Base-by-base conservation (phyloP, 2,888 invertebrate genomes). In the Sarcophaga subvicina region DNA sequence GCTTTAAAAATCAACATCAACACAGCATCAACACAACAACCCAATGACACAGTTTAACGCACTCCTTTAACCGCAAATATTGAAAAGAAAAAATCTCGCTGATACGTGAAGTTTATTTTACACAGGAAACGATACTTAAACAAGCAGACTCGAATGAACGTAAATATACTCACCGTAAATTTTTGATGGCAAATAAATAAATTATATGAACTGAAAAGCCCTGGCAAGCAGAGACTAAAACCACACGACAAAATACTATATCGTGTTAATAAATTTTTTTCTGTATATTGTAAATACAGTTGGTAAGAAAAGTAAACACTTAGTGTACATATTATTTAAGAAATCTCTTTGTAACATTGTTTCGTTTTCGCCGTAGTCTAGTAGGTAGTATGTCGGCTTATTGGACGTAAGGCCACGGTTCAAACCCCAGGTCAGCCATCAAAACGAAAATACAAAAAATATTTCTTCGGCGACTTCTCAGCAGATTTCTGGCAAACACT, bases 161-260 rank as follows among this genome's bases (percentile, higher is more conserved):
- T 17, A 54, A 14, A 17, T 54, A 54, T 10, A 37, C 2, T 37
- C 37, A 37, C 2, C n/a, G 4, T 20, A 37, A 59, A 66, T 76
- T 14, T 67, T 25, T 54, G 22, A 20, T 49, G 14, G 63, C 47
- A 66, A 76, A 76, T 27, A 76, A 59, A 66, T 66, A 76, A 76
- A 76, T 76, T 76, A 59, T 59, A 76, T 59, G 54, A 64, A n/a
- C 27, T 62, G 22, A 62, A 62, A 62, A 11, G 62, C 10, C n/a
- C 0, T 22, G 1, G 17, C 8, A 47, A 60, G 6, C 12, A 60
- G 20, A 20, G 11, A 0, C 10, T 60, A 8, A n/a, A 54, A 54
- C 17, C 12, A 0, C 4, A 54, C 4, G 17, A 54, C 12, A 54
- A 17, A 54, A 54, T 14, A 54, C 14, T 17, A 17, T 17, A 10